Evolutionary conservation across 2,888 invertebrate species (phyloP), one percentile per base, ranked within the genome.

Genomic region (Nomada lathburiana): DNA sequence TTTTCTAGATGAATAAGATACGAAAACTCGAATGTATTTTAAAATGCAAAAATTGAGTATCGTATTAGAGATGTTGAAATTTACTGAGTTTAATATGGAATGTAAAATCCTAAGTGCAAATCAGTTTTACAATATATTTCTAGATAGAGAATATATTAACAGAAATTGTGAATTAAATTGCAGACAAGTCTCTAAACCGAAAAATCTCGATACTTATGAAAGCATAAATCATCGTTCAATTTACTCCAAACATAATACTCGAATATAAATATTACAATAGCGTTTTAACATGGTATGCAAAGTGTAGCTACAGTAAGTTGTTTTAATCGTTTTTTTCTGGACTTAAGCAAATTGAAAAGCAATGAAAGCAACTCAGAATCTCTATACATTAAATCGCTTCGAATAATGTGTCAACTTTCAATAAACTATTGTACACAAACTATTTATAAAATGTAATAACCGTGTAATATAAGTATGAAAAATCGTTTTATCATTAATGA

Each of bases 241-340:
- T 65, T 52, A 50, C 42, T 20, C 44, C 16, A 55, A 76, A 76
- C 63, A 81, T 60, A 81, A 73, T 82, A 81, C 76, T 81, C 81
- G 23, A 72, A 52, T 72, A 76, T 71, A 59, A 81, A 73, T 52
- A 47, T 73, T 72, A 65, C 18, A 52, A 57, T 82, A 74, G 36
- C 63, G 82, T 77, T 74, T 83, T 70, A 76, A 76, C 52, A 68
- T 76, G 72, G 23, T 59, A 53, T 68, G 62, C 50, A 63, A 75
- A 71, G 29, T 47, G 65, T 65, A 65, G 44, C 60, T 71, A 50
- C 42, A 53, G 65, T 47, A 80, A 64, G 44, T 70, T 70, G 36
- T 60, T 55, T 47, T n/a, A 80, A 68, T 18, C 36, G 44, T 57
- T 72, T 68, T 77, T 55, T 42, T 57, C 26, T 59, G n/a, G 62